Evolutionary conservation across 2,113 vertebrate species (phyloP).

Genomic region (Galeopterus variegatus): DNA sequence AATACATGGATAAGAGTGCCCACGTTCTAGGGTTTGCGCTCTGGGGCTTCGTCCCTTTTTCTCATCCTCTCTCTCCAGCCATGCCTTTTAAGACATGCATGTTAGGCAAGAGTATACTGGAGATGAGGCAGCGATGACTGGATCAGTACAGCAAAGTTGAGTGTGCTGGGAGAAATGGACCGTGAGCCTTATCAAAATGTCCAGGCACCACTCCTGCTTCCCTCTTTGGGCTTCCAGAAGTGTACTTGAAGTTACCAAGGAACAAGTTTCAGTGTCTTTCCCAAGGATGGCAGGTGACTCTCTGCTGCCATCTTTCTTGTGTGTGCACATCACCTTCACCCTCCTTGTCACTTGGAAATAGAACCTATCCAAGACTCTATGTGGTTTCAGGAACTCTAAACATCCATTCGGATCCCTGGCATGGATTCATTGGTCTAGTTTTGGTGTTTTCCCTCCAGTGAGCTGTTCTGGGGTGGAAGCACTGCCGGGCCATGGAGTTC

Average conservation of each 20-base stretch:
- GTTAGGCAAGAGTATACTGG: neutral
- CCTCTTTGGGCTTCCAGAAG: neutral
- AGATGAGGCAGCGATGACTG: neutral
- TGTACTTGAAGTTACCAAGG: rapidly evolving
- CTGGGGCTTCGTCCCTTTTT: neutral
- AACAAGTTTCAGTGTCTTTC: neutral
- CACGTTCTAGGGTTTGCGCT: no score
- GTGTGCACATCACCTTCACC: neutral
- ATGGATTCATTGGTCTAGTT: neutral
- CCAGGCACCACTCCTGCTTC: rapidly evolving
- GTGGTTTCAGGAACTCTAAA: neutral
- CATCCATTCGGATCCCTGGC: neutral
- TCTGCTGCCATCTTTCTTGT: neutral
- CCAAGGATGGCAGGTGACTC: rapidly evolving
- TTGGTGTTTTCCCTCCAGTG: neutral
- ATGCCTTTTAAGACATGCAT: neutral
- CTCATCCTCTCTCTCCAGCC: neutral
- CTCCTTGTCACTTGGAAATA: neutral
- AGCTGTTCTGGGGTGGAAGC: neutral
- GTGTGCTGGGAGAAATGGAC: neutral
- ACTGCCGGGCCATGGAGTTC: neutral
- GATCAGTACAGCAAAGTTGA: neutral
- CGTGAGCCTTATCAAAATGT: neutral
- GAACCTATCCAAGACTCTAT: neutral
- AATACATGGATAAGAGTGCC: rapidly evolving